Evolutionary conservation across 2,888 invertebrate genomes (phyloP), one percentile per base, ranked within the genome.

Genomic region (Candidula unifasciata): DNA sequence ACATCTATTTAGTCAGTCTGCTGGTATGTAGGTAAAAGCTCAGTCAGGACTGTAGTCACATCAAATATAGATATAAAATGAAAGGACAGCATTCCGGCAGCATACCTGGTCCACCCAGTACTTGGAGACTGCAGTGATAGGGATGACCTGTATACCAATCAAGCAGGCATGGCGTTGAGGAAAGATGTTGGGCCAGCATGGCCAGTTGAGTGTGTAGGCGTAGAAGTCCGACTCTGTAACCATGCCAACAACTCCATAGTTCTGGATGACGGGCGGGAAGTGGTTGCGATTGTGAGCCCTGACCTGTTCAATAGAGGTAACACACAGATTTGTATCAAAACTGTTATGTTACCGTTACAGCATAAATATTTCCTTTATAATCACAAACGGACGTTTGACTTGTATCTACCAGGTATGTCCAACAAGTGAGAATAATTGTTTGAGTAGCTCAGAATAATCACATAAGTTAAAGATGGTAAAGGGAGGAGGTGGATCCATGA

Each of bases 101-200:
- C 66, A 21, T 81, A 90, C 91, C 89, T 90, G 82, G 79, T 91
- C 91, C 83, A 90, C 87, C 89, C 90, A 91, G 80, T 89, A 90
- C 74, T 88, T 89, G 27, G 90, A 89, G 18, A 88, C 89, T 21
- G 90, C 87, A 10, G 89, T 91, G 71, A 91, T 89, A 0, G 91
- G 91, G 64, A 91, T 90, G 52, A 91, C 87, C 85, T 91, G 91
- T 6, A 91, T 91, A 24, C 91, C 91, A 3, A 91, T 89, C 33
- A 91, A 86, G 84, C 91, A 91, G 1, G 89, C 91, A 83, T 91
- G 91, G 68, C 91, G 86, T 89, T 90, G 90, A 2, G 91, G 91
- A 80, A 90, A 91, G 52, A 87, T 86, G 79, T 89, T 89, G 0
- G 91, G 91, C 82, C 88, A 89, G 84, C 91, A 91, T 16, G 90